Base-by-base conservation (phyloP, 2,888 invertebrate species). In the Encarsia formosa region DNA sequence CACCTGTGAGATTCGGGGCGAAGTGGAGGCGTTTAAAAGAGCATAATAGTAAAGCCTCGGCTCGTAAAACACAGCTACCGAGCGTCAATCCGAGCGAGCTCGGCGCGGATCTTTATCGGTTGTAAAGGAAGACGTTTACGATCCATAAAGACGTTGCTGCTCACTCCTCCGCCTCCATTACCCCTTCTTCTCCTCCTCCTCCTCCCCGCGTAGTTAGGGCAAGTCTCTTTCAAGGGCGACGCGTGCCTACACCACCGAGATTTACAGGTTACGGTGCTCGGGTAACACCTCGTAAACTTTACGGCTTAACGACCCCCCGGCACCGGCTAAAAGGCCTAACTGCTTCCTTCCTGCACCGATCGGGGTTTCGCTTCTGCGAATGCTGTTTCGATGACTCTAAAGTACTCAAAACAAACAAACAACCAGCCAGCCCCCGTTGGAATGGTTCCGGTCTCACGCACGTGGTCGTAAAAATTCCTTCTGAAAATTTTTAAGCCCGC, bases 261-360 rank as follows among this genome's bases (percentile, higher is more conserved):
- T 73, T 73, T 73, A 73, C 73, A 72, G 73, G 73, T 73, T 73
- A 68, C 69, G 69, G 70, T 71, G n/a, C 72, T 71, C 67, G 68
- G 71, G 73, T 73, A 73, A 73, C 73, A 73, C 73, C 73, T 73
- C 73, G 73, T 73, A 73, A 73, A 73, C 73, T 73, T 70, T n/a
- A n/a, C n/a, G 70, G 68, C 71, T 73, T 71, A 73, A 73, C 73
- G 73, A 73, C 73, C 73, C 68, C 66, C 69, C 72, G 70, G n/a
- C n/a, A n/a, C n/a, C n/a, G n/a, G n/a, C n/a, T n/a, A n/a, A n/a
- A n/a, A n/a, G 68, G 72, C 73, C 73, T 73, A 73, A 74, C 72
- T 72, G 73, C 69, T 73, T 73, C 73, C 73, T 74, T 72, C 73
- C 73, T 73, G 70, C 69, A 32, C 13, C 24, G 19, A 15, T 8